Conservation (phyloP, 2,888 invertebrate species). For the Drosophila melanosoma region DNA sequence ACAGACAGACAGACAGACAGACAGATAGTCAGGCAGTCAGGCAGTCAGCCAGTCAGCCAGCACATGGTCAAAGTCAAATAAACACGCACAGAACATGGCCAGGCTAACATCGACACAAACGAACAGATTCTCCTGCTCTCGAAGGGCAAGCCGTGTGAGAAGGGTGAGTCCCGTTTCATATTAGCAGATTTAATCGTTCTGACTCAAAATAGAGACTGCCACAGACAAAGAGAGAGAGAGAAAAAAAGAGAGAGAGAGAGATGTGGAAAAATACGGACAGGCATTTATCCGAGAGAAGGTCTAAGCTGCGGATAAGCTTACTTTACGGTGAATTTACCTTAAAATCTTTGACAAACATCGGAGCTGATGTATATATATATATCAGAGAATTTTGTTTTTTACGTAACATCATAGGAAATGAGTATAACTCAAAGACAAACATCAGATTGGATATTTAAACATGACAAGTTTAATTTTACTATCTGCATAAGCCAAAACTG, state of each 20-base stretch:
- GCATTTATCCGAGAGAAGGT: constrained; percentile 13
- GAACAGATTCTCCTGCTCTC: constrained; percentile 27
- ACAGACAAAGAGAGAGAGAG: neutral
- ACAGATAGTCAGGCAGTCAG: constrained; percentile 1
- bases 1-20: neutral
- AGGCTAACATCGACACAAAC: constrained; percentile 28
- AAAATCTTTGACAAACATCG: neutral
- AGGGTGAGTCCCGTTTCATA: constrained; percentile 66
- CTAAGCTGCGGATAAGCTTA: neutral
- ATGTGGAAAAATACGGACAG: constrained; percentile 16
- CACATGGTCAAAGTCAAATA: constrained; percentile 75
- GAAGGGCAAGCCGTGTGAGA: constrained; percentile 56
- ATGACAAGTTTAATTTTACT: neutral
- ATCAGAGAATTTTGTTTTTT: neutral
- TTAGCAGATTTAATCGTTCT: constrained; percentile 66
- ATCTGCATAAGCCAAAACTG: neutral
- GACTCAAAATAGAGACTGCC: constrained; percentile 21
- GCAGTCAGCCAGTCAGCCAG: constrained; percentile 15
- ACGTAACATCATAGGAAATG: neutral
- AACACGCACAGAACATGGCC: constrained; percentile 67
- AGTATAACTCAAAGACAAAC: neutral
- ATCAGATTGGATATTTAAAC: neutral
- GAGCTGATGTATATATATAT: neutral
- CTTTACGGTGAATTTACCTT: neutral
- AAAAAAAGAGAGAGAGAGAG: neutral